These are phyloP conservation scores for Pogonophryne albipinna DNA, from an alignment of 2,797 vertebrate genomes.

Conservation along the genomic window DNA sequence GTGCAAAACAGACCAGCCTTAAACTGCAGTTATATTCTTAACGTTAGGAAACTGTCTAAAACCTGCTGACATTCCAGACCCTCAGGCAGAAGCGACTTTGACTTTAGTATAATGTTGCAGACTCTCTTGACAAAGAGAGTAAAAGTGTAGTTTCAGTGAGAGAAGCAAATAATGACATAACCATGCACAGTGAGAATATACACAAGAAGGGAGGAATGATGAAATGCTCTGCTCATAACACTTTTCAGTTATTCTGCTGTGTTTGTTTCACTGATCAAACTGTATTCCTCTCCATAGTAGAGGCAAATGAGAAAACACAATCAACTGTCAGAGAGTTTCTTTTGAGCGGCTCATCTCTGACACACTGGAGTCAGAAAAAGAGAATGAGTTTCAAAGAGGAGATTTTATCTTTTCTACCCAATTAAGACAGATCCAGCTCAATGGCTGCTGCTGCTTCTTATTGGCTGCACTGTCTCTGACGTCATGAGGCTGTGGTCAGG, in stretches of 20 bases:
- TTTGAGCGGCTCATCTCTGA: background rate
- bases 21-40: conserved; percentile 6
- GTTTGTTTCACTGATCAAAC: conserved; percentile 30
- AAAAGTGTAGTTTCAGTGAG: conserved; percentile 4
- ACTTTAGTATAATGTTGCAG: background rate
- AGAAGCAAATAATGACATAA: conserved; percentile 9
- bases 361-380: background rate
- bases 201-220: background rate
- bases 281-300: background rate
- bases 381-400: conserved; percentile 23
- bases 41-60: conserved; percentile 16
- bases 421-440: conserved; percentile 17
- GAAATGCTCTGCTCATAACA: background rate
- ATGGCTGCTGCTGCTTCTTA: conserved; percentile 23
- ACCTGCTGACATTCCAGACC: conserved; percentile 24
- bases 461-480: conserved; percentile 21
- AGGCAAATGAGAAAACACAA: conserved; percentile 13
- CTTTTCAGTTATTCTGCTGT: background rate
- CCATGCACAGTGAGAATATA: background rate
- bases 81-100: background rate
- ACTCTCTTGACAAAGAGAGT: conserved; percentile 2
- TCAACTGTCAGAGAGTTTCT: conserved; percentile 17
- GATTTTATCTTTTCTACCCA: conserved; percentile 39
- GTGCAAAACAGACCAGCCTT: background rate
- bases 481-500: conserved; percentile 48